Base-by-base conservation (phyloP, 2,113 vertebrate species). In the Smithornis capensis region DNA sequence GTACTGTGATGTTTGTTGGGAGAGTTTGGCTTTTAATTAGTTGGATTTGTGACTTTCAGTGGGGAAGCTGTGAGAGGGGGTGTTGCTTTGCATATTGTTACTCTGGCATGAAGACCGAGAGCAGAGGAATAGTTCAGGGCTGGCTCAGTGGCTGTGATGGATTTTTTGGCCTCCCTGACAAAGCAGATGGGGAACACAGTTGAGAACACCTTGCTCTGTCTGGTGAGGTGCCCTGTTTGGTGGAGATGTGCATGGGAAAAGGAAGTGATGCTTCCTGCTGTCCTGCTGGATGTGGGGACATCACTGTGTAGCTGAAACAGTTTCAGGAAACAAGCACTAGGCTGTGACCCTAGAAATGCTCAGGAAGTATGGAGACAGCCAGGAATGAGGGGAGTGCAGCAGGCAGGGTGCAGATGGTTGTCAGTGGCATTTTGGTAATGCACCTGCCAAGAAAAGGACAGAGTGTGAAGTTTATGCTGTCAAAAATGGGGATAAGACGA, bases 11-110 rank as follows among this genome's bases (percentile, higher is more conserved):
- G 83, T 75, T 94, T 47, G 73, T 19, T 47, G 84, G n/a, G 70
- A 79, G n/a, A 77, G 15, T 24, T 70, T 77, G 79, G 47, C 76
- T 92, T 91, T 93, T 93, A 88, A 92, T 90, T 79, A 86, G 62
- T 40, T 89, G 83, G 65, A 80, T 92, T 83, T 89, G 92, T 79
- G 75, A 50, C 29, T 89, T 89, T 47, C 42, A 33, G 71, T 49
- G 73, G 33, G 65, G 73, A 44, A 69, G 81, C 90, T 71, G 44
- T 14, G 37, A 52, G 69, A 31, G 47, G 38, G 71, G 71, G 35
- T 73, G 70, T 24, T 77, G 71, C 55, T 87, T 59, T 85, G 73
- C 55, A 11, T 75, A 9, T 65, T 65, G 18, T 35, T 60, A 24
- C 8, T 0, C 0, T 80, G 67, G 42, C 22, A 5, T 14, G 29